Conservation (phyloP, 2,113 vertebrate genomes). For the Pithys albifrons region DNA sequence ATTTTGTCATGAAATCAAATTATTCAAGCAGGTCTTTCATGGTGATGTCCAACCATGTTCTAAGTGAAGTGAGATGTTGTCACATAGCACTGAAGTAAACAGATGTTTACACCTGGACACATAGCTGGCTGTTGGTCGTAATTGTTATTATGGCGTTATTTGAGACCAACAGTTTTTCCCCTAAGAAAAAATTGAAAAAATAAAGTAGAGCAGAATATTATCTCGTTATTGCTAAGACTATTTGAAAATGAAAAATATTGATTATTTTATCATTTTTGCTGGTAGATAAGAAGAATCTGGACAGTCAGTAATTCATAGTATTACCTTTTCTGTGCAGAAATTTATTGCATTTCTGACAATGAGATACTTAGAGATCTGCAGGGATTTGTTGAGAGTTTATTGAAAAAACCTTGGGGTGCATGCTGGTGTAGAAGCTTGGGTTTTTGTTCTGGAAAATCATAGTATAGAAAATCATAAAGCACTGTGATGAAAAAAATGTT, state of each 20-base stretch:
- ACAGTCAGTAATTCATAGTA: conserved; percentile 56
- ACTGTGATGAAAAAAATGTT: not conserved
- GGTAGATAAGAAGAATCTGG: conserved; percentile 48
- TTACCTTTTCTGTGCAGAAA: conserved; percentile 14
- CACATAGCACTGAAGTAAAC: not conserved
- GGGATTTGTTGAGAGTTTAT: conserved; percentile 33
- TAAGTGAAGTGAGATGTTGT: rapidly evolving
- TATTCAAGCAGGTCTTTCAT: not conserved
- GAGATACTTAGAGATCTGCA: not conserved
- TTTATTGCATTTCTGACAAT: conserved; percentile 52
- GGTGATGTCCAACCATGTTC: not conserved
- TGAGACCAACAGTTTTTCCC: not conserved
- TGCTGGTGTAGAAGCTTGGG: not conserved
- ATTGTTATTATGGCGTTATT: not conserved
- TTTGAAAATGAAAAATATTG: conserved; percentile 60
- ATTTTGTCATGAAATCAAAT: not conserved
- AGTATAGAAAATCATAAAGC: not conserved
- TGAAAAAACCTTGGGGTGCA: not conserved
- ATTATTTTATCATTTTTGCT: conserved; percentile 69
- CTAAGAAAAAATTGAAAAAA: not conserved
- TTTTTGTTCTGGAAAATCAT: not conserved
- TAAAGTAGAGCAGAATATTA: not conserved
- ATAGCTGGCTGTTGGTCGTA: not conserved
- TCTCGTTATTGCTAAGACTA: conserved; percentile 40
- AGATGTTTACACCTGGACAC: not conserved